phyloP scores from a whole-genome alignment of 2,113 vertebrate species.

The Microcebus tavaratra region DNA sequence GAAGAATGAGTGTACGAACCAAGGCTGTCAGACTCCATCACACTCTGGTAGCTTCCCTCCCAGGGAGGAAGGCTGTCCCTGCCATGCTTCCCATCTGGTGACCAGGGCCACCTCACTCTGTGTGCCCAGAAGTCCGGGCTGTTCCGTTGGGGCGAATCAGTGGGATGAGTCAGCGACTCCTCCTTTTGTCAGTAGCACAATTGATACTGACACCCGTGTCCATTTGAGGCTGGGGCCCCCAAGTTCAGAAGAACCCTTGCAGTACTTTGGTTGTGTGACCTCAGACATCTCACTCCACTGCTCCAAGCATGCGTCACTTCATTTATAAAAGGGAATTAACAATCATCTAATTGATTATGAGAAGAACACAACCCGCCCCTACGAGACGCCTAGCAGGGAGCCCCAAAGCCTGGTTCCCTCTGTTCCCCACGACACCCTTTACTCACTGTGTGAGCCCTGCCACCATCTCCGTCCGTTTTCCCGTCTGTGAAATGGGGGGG shows the following conservation, averaged over 20 bases:
- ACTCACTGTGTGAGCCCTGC: fast-evolving
- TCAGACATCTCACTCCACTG: neutral
- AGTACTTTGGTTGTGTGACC: neutral
- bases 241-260: neutral
- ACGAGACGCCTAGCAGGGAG: neutral
- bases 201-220: neutral
- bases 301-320: neutral
- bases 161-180: neutral
- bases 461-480: neutral
- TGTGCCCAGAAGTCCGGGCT: neutral
- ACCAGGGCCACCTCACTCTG: neutral
- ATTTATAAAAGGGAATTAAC: neutral
- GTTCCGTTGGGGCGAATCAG: neutral
- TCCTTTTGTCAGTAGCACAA: neutral
- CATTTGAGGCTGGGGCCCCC: fast-evolving
- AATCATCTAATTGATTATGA: fast-evolving
- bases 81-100: fast-evolving
- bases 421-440: neutral
- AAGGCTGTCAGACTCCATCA: fast-evolving
- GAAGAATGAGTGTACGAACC: neutral
- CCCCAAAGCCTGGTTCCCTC: neutral
- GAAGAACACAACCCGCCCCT: neutral
- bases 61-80: neutral
- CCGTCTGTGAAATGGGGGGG: neutral
- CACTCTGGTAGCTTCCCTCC: fast-evolving